Percentiles rank a stretch among this genome's conserved stretches.
Conservation (phyloP, 1,140 invertebrate genomes). For the Pentalonia nigronervosa region DNA sequence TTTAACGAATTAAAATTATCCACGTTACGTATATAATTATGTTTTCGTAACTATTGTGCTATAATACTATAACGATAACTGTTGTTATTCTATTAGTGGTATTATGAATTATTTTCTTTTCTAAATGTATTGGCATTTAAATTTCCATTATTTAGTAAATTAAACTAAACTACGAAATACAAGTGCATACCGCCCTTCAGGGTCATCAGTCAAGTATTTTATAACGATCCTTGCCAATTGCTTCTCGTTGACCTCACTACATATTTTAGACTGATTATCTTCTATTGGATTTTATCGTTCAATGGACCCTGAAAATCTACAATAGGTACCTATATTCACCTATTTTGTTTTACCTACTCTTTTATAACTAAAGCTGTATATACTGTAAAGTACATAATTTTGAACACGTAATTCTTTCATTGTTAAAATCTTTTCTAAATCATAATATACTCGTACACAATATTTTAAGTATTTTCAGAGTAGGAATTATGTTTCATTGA, state of each 20-base stretch:
- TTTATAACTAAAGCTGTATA: neutral
- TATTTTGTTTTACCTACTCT: neutral
- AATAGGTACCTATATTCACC: neutral
- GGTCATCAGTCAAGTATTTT: constrained; percentile 4
- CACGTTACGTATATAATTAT: neutral
- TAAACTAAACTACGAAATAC: neutral
- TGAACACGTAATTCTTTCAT: neutral
- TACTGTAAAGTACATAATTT: neutral
- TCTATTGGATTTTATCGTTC: neutral
- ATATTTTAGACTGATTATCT: neutral
- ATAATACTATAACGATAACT: neutral
- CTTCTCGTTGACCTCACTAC: constrained; percentile 2
- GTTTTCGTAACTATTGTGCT: neutral
- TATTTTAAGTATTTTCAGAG: neutral
- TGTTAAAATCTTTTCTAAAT: no score
- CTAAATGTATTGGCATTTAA: neutral
- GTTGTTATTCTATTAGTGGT: no score
- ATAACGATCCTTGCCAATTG: neutral
- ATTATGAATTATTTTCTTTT: neutral
- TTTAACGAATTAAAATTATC: neutral
- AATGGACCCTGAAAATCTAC: neutral
- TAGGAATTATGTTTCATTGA: neutral
- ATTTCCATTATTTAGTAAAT: neutral
- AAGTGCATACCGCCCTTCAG: neutral
- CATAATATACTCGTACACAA: no score